Evolutionary conservation across 2,113 vertebrate genomes (phyloP).

Genomic region (Xiphophorus maculatus): DNA sequence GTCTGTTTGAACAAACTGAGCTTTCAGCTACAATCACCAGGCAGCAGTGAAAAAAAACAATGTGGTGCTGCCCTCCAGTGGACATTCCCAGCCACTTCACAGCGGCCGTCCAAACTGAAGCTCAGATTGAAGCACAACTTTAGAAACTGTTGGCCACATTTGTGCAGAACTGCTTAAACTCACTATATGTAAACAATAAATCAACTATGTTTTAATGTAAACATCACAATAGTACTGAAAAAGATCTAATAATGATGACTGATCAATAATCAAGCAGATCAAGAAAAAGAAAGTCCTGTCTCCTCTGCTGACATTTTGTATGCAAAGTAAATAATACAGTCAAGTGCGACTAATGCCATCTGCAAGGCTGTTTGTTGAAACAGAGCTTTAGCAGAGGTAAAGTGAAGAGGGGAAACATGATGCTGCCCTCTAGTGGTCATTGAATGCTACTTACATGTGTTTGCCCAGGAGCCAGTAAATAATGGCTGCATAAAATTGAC

Average conservation of each 20-base stretch:
- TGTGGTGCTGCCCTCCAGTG: constrained; percentile 57
- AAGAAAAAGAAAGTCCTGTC: neutral
- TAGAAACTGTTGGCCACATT: neutral
- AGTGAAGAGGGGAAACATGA: neutral
- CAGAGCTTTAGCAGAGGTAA: neutral
- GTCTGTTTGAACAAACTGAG: constrained; percentile 15
- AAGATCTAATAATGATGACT: neutral
- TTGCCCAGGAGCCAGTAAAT: neutral
- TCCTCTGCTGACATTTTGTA: neutral
- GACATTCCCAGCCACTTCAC: neutral
- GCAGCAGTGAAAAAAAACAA: neutral
- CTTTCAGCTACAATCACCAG: neutral
- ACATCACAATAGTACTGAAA: neutral
- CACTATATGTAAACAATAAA: no score
- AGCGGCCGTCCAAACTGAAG: neutral
- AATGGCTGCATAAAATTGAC: neutral
- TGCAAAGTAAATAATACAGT: neutral
- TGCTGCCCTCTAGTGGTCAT: neutral
- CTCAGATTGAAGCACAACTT: neutral
- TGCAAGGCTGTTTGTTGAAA: neutral
- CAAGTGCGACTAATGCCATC: neutral
- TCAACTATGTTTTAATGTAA: no score
- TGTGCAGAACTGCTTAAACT: neutral
- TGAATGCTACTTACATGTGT: neutral
- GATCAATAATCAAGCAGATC: neutral